Evolutionary conservation across 2,888 invertebrate species (phyloP), one percentile per base, ranked within the genome.

Genomic region (Neoascia interrupta): DNA sequence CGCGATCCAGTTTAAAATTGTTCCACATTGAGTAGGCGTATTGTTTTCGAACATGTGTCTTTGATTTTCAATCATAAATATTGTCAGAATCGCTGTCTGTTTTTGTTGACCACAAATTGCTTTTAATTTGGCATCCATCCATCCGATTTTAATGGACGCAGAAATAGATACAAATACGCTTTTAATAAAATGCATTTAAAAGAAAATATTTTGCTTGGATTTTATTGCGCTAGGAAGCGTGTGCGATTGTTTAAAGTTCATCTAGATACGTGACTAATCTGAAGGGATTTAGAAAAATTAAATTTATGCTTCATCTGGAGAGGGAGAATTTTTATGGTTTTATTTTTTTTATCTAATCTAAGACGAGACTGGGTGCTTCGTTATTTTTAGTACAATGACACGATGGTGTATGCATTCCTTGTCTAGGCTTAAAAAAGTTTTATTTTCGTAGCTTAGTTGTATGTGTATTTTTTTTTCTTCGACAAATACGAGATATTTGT

Each of bases 11-110:
- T 76, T 70, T 60, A 26, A 47, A 47, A 47, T 53, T 51, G 11
- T 69, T 49, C 37, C n/a, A 36, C 28, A 13, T 47, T 47, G 53
- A 47, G 76, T 76, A 76, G 76, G 76, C 72, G 76, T 66, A 76
- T 70, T 70, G 76, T 76, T 45, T 76, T 64, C 34, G 58, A 60
- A 53, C 61, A 69, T 69, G 70, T 75, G 53, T 58, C 45, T 74
- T 74, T 74, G 61, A 68, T 60, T 68, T 41, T 39, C 51, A 63
- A 21, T 26, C 70, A 39, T 70, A 70, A 70, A 76, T 70, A 39
- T 58, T 58, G 47, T 75, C 69, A 21, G 49, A 60, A 41, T 56
- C 31, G 39, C 18, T 51, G 49, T 43, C 6, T 37, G 10, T 18
- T 23, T 8, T 5, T 21, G 61, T 15, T 63, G 60, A 63, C 70